phyloP scores from a whole-genome alignment of 1,140 invertebrate genomes.

The Portunus trituberculatus region DNA sequence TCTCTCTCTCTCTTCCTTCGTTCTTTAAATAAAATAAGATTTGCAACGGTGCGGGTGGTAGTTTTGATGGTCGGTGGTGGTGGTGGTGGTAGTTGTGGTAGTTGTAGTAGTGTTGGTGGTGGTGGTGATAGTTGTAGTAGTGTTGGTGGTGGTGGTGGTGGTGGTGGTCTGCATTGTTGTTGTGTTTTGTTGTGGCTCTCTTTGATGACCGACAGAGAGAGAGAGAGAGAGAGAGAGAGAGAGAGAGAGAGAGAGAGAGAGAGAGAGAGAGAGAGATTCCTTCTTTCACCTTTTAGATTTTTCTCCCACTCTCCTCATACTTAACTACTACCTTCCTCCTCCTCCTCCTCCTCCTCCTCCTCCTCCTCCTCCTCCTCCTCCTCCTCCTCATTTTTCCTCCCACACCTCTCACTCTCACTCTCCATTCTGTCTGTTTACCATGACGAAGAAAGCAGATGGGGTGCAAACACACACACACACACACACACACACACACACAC shows the following conservation, averaged over 20 bases:
- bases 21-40: too few relatives aligned
- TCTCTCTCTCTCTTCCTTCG: too few relatives aligned
- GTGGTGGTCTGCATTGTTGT: background rate
- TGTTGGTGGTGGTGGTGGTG: background rate
- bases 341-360: too few relatives aligned
- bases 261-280: conserved; percentile 10
- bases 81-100: background rate
- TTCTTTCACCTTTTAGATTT: background rate
- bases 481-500: conserved; percentile 10
- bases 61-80: background rate
- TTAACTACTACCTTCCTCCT: background rate
- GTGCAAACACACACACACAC: background rate
- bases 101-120: background rate
- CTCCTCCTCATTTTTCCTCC: background rate
- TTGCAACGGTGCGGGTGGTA: too few relatives aligned
- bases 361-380: too few relatives aligned
- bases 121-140: background rate
- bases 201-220: background rate
- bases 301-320: background rate
- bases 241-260: conserved; percentile 20
- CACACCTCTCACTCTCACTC: background rate
- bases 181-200: background rate
- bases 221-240: conserved; percentile 20
- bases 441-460: conserved; percentile 1
- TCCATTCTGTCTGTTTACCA: background rate